phyloP scores from a whole-genome alignment of 2,797 vertebrate genomes.

The Lacerta bilineata region DNA sequence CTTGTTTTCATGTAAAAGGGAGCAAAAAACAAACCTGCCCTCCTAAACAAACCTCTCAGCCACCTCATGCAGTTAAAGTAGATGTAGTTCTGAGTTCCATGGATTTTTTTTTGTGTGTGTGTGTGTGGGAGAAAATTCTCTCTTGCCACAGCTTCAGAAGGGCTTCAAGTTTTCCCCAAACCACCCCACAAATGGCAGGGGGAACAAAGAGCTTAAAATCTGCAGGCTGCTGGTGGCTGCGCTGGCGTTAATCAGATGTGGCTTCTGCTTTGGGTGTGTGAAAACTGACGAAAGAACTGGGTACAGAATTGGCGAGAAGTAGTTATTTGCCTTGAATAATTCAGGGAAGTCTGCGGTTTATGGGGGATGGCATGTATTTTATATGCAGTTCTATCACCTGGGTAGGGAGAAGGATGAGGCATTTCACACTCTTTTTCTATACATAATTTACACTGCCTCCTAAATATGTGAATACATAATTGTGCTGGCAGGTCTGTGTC shows the following conservation, averaged over 20 bases:
- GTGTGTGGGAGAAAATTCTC: no score
- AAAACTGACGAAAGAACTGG: neutral
- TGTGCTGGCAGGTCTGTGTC: neutral
- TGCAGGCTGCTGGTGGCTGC: no score
- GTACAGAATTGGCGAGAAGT: neutral
- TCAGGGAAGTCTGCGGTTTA: conserved; percentile 36
- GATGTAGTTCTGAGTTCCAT: no score
- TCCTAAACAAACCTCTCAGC: no score
- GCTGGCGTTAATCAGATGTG: neutral
- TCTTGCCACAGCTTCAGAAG: no score
- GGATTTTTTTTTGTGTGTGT: no score
- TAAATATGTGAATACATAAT: conserved; percentile 45
- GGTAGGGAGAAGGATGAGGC: conserved; percentile 24
- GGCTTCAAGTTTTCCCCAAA: no score
- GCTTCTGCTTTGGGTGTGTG: neutral
- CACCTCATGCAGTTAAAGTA: no score
- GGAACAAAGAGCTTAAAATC: no score
- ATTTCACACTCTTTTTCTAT: conserved; percentile 49
- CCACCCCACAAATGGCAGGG: no score
- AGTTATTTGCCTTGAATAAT: conserved; percentile 43
- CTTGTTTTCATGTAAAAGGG: no score
- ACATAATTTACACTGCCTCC: conserved; percentile 57
- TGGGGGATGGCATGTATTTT: conserved; percentile 25
- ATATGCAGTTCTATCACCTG: conserved; percentile 54
- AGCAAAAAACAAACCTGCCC: no score